Conservation (phyloP, 2,797 vertebrate species). For the Gadopsis marmoratus region DNA sequence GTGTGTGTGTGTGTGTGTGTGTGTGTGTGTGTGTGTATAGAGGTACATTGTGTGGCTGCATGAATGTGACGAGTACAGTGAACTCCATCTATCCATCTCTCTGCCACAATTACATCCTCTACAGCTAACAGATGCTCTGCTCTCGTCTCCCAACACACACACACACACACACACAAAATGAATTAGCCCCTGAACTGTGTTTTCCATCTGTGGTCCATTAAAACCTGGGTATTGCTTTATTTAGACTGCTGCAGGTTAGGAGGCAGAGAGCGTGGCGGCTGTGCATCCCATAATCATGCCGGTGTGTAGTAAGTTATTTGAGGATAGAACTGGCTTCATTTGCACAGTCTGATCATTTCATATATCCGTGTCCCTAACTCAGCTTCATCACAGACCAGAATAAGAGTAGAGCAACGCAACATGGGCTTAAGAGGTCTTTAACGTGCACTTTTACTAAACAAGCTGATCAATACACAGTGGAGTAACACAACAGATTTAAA, state of each 20-base stretch:
- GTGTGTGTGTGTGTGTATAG: conserved; percentile 28
- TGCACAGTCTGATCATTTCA: conserved; percentile 2
- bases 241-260: conserved; percentile 56
- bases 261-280: conserved; percentile 17
- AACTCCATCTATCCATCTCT: conserved; percentile 47
- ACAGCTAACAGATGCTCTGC: conserved; percentile 37
- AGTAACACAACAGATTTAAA: neutral
- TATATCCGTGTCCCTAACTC: neutral
- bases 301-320: conserved; percentile 8
- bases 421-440: neutral
- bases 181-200: conserved; percentile 66
- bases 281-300: conserved; percentile 2
- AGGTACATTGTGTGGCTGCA: conserved; percentile 38
- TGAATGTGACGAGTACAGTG: conserved; percentile 42
- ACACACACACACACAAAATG: conserved; percentile 33
- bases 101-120: conserved; percentile 53
- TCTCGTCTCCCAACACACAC: conserved; percentile 28
- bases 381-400: conserved; percentile 1
- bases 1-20: conserved; percentile 30
- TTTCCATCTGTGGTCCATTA: conserved; percentile 68
- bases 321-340: conserved; percentile 7
- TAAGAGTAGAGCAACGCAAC: neutral
- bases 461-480: neutral
- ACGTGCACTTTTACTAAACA: too few relatives aligned
- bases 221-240: conserved; percentile 58